Evolutionary conservation across 2,797 vertebrate species (phyloP), one percentile per base, ranked within the genome.

Genomic region (Tragelaphus oryx): DNA sequence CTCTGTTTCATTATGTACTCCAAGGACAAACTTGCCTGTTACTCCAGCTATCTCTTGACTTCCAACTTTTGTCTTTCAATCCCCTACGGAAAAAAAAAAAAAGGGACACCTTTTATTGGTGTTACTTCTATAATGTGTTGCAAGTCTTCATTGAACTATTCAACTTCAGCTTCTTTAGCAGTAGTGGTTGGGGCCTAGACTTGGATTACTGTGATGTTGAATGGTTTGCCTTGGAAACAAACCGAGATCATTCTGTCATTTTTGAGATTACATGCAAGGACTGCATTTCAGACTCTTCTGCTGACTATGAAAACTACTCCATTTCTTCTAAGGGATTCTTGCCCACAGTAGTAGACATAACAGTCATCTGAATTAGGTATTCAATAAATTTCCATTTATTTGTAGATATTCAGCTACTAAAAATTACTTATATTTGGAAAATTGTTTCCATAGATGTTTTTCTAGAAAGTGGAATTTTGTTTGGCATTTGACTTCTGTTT

Each of bases 401-500:
- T 4, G 52, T 76, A 54, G 10, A 85, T 68, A 68, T 4, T 0
- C 68, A 86, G 16, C 71, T 92, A 86, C 30, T 93, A 60, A 87
- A 86, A 96, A 89, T 52, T 79, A 84, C 3, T 55, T 75, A 22
- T 88, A 82, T 93, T 91, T 88, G 17, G 6, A 89, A 91, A 87
- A 62, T 59, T 20, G 0, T 65, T 94, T 89, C 28, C 12, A 60
- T n/a, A 50, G 20, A 85, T 85, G 26, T 7, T 93, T 82, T 95
- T 55, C 57, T 84, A 78, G 33, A 91, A 57, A 30, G 18, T 81
- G 4, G 13, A 59, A 87, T 97, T 93, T 92, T 89, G n/a, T 76
- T 93, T 90, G 59, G 2, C 24, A 71, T 74, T 89, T 92, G 20
- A 84, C 52, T 93, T 93, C 20, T 92, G 14, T 95, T 92, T 87